A percentile compares a stretch with the other conserved stretches of the same genome.
Conservation (phyloP, 2,888 invertebrate genomes). For the Zelleria hepariella region DNA sequence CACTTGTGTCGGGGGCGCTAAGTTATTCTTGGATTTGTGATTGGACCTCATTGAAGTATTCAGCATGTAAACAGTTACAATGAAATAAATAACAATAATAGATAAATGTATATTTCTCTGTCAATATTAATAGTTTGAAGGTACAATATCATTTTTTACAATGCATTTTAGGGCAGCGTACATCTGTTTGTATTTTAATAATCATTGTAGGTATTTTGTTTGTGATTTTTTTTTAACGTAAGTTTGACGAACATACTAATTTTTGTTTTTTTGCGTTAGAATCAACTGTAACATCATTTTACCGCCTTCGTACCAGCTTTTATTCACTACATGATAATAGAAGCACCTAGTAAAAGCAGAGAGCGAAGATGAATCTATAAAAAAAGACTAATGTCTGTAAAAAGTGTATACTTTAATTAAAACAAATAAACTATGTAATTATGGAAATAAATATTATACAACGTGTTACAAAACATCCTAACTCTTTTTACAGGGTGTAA, state of each 20-base stretch:
- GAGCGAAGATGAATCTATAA: slow-evolving; percentile 19
- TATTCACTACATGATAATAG: not conserved
- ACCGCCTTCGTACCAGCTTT: too few relatives aligned
- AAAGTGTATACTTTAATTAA: slow-evolving; percentile 37
- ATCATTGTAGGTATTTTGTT: not conserved
- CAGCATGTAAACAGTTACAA: slow-evolving; percentile 22
- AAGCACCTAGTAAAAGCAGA: not conserved
- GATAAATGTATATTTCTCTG: not conserved
- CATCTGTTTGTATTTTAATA: not conserved
- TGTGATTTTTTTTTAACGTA: slow-evolving; percentile 3
- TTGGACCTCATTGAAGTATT: not conserved
- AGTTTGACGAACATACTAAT: too few relatives aligned
- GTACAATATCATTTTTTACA: not conserved
- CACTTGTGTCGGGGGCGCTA: too few relatives aligned
- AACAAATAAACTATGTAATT: slow-evolving; percentile 25
- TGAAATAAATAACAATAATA: not conserved
- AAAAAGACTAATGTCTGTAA: slow-evolving; percentile 41
- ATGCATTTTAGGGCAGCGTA: not conserved
- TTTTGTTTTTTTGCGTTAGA: too few relatives aligned
- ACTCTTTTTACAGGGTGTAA: too few relatives aligned
- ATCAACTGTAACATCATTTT: too few relatives aligned
- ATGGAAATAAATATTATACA: slow-evolving; percentile 29
- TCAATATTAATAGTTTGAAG: not conserved
- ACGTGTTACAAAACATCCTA: too few relatives aligned
- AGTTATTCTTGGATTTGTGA: too few relatives aligned